phyloP scores from a whole-genome alignment of 2,797 vertebrate genomes.

The Pangasius krempfi region DNA sequence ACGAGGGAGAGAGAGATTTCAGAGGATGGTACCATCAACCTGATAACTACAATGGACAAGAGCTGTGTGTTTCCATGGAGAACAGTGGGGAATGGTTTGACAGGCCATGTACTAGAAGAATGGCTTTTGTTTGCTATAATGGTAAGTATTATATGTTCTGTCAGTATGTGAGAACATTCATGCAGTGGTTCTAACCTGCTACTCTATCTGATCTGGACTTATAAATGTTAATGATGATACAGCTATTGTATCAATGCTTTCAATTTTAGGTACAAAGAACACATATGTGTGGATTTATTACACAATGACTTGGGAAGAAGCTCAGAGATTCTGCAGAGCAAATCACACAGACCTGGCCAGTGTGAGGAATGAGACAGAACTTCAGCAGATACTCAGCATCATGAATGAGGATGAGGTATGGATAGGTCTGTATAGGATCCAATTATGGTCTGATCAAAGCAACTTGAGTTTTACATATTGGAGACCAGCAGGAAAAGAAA shows the following conservation, averaged over 20 bases:
- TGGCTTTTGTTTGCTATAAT: neutral
- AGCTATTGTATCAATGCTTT: neutral
- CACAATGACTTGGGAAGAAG: slow-evolving; percentile 31
- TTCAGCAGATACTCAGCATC: neutral
- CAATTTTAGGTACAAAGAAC: neutral
- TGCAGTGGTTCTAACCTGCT: neutral
- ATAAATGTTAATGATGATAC: neutral
- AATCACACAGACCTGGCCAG: slow-evolving; percentile 36
- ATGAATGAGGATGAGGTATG: neutral
- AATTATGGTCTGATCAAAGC: slow-evolving; percentile 37
- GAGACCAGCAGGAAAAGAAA: accelerated
- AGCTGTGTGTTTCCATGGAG: slow-evolving; percentile 1
- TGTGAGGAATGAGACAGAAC: slow-evolving; percentile 36
- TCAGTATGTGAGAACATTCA: too few species aligned
- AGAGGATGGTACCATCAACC: neutral
- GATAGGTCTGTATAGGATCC: slow-evolving; percentile 33
- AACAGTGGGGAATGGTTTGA: slow-evolving; percentile 5
- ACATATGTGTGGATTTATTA: neutral
- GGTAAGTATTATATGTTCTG: neutral
- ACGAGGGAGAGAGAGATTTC: slow-evolving; percentile 1
- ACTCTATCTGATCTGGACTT: neutral
- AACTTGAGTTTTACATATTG: neutral
- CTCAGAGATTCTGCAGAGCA: slow-evolving; percentile 39
- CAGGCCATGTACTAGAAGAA: accelerated
- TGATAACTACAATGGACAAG: neutral